Conservation (phyloP, 2,797 vertebrate species). For the Mus minutoides region DNA sequence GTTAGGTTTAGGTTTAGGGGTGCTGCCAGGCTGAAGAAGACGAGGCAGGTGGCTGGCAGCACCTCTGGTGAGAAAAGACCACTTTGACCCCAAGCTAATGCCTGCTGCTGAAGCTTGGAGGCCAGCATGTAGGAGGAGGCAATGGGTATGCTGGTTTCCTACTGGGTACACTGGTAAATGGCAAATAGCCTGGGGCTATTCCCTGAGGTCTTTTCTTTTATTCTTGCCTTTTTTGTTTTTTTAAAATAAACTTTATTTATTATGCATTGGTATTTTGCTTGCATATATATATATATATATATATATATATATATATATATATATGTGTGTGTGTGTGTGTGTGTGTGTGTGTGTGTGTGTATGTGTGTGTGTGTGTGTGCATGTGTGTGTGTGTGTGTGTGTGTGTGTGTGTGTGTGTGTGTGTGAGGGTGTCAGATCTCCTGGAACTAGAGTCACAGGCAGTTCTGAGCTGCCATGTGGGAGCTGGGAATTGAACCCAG, state of each 20-base stretch:
- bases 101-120: background rate
- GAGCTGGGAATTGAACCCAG: background rate
- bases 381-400: too few relatives aligned
- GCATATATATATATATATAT: too few relatives aligned
- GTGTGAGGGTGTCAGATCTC: background rate
- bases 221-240: too few relatives aligned
- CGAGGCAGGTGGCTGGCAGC: background rate
- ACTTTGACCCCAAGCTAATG: fast-evolving
- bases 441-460: background rate
- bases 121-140: fast-evolving
- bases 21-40: background rate
- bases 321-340: too few relatives aligned
- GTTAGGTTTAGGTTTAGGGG: background rate
- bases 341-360: too few relatives aligned
- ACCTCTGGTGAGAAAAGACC: fast-evolving
- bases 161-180: too few relatives aligned
- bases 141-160: background rate
- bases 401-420: too few relatives aligned
- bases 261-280: too few relatives aligned
- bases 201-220: background rate
- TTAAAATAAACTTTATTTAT: too few relatives aligned
- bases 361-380: too few relatives aligned
- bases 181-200: background rate
- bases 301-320: too few relatives aligned
- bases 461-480: background rate